Evolutionary conservation across 2,888 invertebrate genomes (phyloP).

Genomic region (Pherbina coryleti): DNA sequence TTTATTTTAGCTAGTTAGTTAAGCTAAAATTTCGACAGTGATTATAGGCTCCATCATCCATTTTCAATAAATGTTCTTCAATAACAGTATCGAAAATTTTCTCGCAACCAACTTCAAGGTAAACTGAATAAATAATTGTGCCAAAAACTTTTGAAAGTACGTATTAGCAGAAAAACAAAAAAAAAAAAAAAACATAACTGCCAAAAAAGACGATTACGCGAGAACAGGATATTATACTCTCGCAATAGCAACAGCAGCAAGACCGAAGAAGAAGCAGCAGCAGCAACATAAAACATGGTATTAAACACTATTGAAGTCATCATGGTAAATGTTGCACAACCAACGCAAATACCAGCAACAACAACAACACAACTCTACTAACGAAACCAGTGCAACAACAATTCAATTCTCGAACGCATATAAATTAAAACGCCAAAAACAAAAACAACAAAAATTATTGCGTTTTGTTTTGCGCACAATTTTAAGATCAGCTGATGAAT

Average conservation of each 20-base stretch:
- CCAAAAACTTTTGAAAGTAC: slow-evolving; percentile 7
- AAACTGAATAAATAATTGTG: background rate
- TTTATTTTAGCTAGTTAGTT: too few relatives aligned
- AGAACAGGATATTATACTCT: slow-evolving; percentile 39
- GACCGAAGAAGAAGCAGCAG: background rate
- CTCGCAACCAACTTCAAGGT: too few relatives aligned
- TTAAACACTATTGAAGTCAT: slow-evolving; percentile 38
- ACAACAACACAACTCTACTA: slow-evolving; percentile 10
- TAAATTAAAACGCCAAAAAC: slow-evolving; percentile 7
- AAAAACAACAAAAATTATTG: slow-evolving; percentile 1
- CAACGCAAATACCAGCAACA: slow-evolving; percentile 4
- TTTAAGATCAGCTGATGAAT: background rate
- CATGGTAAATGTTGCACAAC: slow-evolving; percentile 12
- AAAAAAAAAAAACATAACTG: background rate
- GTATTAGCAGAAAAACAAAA: background rate
- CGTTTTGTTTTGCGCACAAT: background rate
- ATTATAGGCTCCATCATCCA: background rate
- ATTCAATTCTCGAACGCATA: slow-evolving; percentile 38
- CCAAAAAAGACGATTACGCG: slow-evolving; percentile 25
- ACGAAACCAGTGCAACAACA: slow-evolving; percentile 20
- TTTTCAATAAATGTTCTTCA: background rate
- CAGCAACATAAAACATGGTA: background rate
- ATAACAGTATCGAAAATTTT: background rate
- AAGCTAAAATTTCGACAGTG: too few relatives aligned
- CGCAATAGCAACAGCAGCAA: background rate